These are phyloP conservation scores for Trididemnum nubilum DNA, from an alignment of 23 tunicate species.

Conservation along the genomic window DNA sequence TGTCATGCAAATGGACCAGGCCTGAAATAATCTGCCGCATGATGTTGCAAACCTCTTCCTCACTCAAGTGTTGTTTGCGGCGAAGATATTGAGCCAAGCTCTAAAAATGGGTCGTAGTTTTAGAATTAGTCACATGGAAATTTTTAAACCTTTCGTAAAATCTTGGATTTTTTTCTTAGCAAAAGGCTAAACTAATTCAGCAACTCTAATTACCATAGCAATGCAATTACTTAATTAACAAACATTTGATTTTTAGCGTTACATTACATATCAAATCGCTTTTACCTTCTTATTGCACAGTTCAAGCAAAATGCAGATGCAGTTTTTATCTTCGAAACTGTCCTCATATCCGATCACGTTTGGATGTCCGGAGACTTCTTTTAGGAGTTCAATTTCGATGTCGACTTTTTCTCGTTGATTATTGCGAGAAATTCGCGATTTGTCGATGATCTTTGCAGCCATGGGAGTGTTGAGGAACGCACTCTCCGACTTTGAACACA, in stretches of 20 bases:
- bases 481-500: background rate
- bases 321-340: conserved; percentile 68
- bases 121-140: too few relatives aligned
- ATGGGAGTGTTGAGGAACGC: background rate
- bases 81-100: conserved; percentile 77
- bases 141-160: too few relatives aligned
- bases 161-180: too few relatives aligned
- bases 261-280: background rate
- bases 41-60: conserved; percentile 74
- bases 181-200: too few relatives aligned
- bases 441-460: conserved; percentile 94
- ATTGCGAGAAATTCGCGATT: conserved; percentile 67
- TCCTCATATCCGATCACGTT: conserved; percentile 61
- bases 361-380: conserved; percentile 85
- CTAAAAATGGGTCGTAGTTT: too few relatives aligned
- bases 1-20: conserved; percentile 76
- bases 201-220: too few relatives aligned
- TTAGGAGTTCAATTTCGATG: conserved; percentile 76
- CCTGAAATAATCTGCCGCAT: conserved; percentile 74
- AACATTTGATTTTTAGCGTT: background rate
- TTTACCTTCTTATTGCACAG: conserved; percentile 83
- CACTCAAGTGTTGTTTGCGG: conserved; percentile 54
- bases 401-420: conserved; percentile 86
- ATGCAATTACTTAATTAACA: background rate
- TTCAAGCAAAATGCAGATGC: conserved; percentile 78